Evolutionary conservation across 2,888 invertebrate species (phyloP).

Genomic region (Heteropelma amictum): DNA sequence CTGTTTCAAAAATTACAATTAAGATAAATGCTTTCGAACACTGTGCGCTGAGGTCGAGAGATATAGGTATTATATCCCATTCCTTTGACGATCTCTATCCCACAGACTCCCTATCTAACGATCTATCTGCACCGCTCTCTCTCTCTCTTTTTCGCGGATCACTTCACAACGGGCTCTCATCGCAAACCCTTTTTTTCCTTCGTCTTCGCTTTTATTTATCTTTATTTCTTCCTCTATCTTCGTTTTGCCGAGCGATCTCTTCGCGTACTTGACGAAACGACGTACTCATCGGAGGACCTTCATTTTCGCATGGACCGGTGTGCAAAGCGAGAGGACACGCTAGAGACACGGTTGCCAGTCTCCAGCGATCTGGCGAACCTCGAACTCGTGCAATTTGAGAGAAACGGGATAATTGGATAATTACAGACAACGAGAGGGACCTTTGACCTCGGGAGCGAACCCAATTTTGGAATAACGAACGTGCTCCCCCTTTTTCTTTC

Average conservation of each 20-base stretch:
- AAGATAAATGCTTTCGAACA: conserved; percentile 39
- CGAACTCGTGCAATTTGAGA: conserved; percentile 40
- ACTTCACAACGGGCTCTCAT: too few species aligned
- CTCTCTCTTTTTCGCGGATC: conserved; percentile 27
- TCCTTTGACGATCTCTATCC: too few species aligned
- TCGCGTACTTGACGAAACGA: conserved; percentile 35
- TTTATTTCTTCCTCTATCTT: not conserved
- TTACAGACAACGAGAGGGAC: conserved; percentile 23
- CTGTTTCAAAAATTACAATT: conserved; percentile 38
- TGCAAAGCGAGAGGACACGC: not conserved
- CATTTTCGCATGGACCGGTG: conserved; percentile 21
- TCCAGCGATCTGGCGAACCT: too few species aligned
- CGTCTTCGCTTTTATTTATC: not conserved
- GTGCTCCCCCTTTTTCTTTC: conserved; percentile 34
- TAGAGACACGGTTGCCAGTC: too few species aligned
- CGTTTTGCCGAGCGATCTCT: not conserved
- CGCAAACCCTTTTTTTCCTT: not conserved
- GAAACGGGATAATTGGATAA: conserved; percentile 54
- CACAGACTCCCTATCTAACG: too few species aligned
- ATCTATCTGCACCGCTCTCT: too few species aligned
- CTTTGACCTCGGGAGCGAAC: conserved; percentile 19
- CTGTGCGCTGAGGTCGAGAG: conserved; percentile 41
- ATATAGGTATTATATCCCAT: too few species aligned
- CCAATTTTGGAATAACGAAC: conserved; percentile 27
- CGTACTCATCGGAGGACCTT: conserved; percentile 45